Evolutionary conservation across 2,113 vertebrate genomes (phyloP), one percentile per base, ranked within the genome.

Genomic region (Oreochromis niloticus): DNA sequence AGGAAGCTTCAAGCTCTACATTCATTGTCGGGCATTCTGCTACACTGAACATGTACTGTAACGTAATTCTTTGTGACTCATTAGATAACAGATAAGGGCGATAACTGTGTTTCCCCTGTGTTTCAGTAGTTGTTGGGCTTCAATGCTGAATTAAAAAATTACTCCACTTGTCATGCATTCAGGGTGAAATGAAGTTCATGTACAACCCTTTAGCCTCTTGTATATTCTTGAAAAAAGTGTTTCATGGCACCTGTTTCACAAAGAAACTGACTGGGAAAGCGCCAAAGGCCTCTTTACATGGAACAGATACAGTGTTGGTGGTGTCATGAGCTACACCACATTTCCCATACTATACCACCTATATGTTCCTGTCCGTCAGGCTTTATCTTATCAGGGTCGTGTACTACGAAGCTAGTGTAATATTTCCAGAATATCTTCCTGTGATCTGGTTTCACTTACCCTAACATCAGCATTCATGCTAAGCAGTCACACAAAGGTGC

Each of bases 141-240:
- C 13, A 9, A 63, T 1, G 10, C 19, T 81, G 50, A 78, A 92
- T 91, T 91, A 73, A 75, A 88, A 48, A 66, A 90, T 39, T 14
- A 75, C 52, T 68, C 27, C 19, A 66, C 16, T 66, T 79, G 43
- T 54, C 30, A 27, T 22, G 30, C 57, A 66, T 68, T 73, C 55
- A 84, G 92, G 93, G 92, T 91, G 88, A 94, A 94, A 88, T 55
- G 17, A 71, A 93, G 94, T 95, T 95, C 79, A 95, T 22, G 30
- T 10, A 68, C 10, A 82, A 19, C 11, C 80, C 24, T 32, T 78
- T 78, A 82, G 22, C 34, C 12, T 27, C 13, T 59, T 73, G 12
- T 48, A 48, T 56, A 82, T 57, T 73, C 14, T 59, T 73, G 39
- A 73, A 73, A 50, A 73, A 30, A 8, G 46, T 19, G 4, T 78